A percentile compares a stretch with the other conserved stretches of the same genome.
Conservation (phyloP, 1,140 invertebrate species). For the Sarcophaga peregrina region DNA sequence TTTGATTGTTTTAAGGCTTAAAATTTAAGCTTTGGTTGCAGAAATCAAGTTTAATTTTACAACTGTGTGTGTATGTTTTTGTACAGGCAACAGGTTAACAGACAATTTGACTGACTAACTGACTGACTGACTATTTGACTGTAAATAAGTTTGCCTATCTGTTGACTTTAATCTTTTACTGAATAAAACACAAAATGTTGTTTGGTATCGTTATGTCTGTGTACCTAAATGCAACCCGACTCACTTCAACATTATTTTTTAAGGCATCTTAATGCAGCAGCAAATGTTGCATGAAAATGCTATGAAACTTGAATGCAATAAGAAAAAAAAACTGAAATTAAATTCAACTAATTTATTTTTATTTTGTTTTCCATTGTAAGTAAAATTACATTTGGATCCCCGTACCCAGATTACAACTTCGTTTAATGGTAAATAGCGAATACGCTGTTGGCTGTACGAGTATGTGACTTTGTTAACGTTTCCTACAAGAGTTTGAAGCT, state of each 20-base stretch:
- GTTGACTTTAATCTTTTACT: neutral
- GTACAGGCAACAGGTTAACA: neutral
- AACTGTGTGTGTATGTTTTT: neutral
- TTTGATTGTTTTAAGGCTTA: too few relatives aligned
- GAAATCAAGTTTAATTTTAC: neutral
- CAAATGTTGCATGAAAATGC: constrained; percentile 40
- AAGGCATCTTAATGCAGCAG: constrained; percentile 21
- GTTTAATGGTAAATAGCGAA: neutral
- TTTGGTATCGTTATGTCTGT: too few relatives aligned
- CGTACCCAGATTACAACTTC: neutral
- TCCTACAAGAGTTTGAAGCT: neutral
- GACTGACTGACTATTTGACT: neutral
- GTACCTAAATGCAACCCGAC: neutral
- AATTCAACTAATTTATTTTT: constrained; percentile 5
- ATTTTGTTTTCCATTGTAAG: neutral
- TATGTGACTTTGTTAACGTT: neutral
- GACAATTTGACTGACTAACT: neutral
- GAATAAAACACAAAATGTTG: too few relatives aligned
- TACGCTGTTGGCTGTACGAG: neutral
- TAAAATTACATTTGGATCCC: neutral
- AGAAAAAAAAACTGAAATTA: neutral
- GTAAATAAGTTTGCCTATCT: neutral
- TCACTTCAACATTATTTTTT: neutral
- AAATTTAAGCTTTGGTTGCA: too few relatives aligned
- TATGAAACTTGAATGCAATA: constrained; percentile 7